Percentiles rank a stretch among this genome's conserved stretches.
These are phyloP conservation scores for Eremophila alpestris DNA, from an alignment of 2,797 vertebrate species.

Conservation along the genomic window DNA sequence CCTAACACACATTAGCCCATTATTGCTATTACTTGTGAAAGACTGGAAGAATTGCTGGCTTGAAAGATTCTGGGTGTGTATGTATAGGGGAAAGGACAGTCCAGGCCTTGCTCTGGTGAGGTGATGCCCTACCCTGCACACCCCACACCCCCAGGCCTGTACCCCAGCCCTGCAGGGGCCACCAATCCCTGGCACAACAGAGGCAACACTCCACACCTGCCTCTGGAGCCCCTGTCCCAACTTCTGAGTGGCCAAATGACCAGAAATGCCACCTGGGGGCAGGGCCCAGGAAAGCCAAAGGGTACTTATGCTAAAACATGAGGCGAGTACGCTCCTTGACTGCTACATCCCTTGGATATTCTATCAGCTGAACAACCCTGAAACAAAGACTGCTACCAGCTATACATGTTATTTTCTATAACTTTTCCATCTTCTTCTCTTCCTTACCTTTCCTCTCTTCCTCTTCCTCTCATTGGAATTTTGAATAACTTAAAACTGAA, in stretches of 20 bases:
- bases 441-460: too few species aligned
- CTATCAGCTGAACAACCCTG: neutral
- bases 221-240: neutral
- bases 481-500: neutral
- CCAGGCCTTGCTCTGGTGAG: rapidly evolving
- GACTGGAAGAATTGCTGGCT: neutral
- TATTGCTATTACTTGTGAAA: neutral
- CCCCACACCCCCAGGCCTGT: rapidly evolving
- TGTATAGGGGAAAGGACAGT: neutral
- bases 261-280: too few species aligned
- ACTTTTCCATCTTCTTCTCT: neutral
- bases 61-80: rapidly evolving
- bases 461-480: neutral
- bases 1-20: rapidly evolving
- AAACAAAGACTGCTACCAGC: neutral
- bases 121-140: rapidly evolving
- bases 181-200: neutral
- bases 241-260: neutral
- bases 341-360: neutral
- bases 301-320: too few species aligned
- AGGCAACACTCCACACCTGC: rapidly evolving
- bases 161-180: neutral
- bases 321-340: rapidly evolving
- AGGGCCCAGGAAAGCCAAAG: neutral
- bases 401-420: neutral